These are phyloP conservation scores for Tautogolabrus adspersus DNA, from an alignment of 2,113 vertebrate genomes.

Conservation along the genomic window DNA sequence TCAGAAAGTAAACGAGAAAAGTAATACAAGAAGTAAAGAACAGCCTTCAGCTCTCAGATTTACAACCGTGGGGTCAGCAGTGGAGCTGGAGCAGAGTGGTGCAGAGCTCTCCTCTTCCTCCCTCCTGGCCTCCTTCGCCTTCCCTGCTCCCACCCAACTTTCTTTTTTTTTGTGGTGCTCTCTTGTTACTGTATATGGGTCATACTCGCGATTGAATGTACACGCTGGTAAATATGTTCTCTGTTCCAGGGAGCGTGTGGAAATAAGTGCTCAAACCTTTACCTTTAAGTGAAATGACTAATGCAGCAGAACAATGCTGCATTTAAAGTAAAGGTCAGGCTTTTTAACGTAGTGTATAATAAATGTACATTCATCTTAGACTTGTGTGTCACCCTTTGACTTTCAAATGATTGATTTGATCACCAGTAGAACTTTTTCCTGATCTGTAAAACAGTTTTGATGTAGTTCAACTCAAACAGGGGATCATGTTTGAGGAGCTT, in stretches of 20 bases:
- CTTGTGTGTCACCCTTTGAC: neutral
- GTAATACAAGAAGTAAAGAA: constrained; percentile 15
- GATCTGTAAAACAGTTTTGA: no score
- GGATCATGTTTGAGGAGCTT: neutral
- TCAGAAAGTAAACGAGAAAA: neutral
- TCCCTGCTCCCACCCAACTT: constrained; percentile 65
- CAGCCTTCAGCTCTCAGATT: constrained; percentile 63
- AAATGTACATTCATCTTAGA: neutral
- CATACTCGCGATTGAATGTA: constrained; percentile 49
- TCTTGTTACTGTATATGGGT: constrained; percentile 72
- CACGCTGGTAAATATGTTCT: constrained; percentile 51
- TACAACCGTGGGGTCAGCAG: constrained; percentile 67
- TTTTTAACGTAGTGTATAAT: neutral
- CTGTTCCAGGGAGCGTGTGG: constrained; percentile 36
- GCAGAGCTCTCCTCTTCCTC: constrained; percentile 59
- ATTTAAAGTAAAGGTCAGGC: constrained; percentile 47
- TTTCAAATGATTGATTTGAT: neutral
- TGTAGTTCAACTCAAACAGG: no score
- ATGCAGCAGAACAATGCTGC: constrained; percentile 21
- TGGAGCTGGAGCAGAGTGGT: constrained; percentile 74
- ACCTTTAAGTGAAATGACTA: constrained; percentile 11
- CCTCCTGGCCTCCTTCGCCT: constrained; percentile 55
- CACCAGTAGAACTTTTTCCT: neutral
- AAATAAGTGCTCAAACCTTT: constrained; percentile 44
- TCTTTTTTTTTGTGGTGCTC: constrained; percentile 39